A percentile compares a stretch with the other conserved stretches of the same genome.
Conservation (phyloP, 2,797 vertebrate species). For the Gambusia yucatana region DNA sequence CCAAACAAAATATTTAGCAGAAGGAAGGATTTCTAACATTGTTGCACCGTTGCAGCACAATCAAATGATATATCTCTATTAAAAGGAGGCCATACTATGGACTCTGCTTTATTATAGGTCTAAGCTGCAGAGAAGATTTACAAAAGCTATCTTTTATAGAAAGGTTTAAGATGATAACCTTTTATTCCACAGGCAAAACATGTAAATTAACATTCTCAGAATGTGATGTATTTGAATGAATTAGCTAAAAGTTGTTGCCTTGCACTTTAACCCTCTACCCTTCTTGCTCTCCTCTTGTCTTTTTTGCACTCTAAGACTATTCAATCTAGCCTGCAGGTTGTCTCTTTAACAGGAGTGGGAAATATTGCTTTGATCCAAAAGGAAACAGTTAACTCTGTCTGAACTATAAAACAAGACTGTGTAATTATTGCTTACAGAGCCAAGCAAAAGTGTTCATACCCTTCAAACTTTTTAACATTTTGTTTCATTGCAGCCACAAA, state of each 20-base stretch:
- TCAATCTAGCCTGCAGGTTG: conserved; percentile 59
- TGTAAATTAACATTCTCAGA: conserved; percentile 71
- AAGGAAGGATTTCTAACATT: conserved; percentile 58
- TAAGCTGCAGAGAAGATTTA: conserved; percentile 62
- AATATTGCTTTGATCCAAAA: conserved; percentile 57
- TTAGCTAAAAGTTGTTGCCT: conserved; percentile 76
- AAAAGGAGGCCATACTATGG: conserved; percentile 59
- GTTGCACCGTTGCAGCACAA: conserved; percentile 82
- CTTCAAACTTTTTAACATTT: not conserved
- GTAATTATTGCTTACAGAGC: conserved; percentile 46
- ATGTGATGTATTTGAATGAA: conserved; percentile 72
- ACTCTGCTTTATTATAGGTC: conserved; percentile 69
- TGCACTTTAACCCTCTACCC: conserved; percentile 83
- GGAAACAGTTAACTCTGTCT: conserved; percentile 53
- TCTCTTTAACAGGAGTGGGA: conserved; percentile 53
- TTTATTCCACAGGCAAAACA: conserved; percentile 70
- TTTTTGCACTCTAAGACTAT: conserved; percentile 81
- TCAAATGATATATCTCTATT: conserved; percentile 72
- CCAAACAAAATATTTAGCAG: conserved; percentile 60
- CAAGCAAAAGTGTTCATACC: conserved; percentile 1
- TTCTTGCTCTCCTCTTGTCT: conserved; percentile 70
- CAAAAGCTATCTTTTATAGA: conserved; percentile 76
- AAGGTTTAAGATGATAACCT: conserved; percentile 62
- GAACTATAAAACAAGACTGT: conserved; percentile 45
- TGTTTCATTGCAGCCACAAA: not conserved